Evolutionary conservation across 1,140 invertebrate genomes (phyloP), one percentile per base, ranked within the genome.

Genomic region (Drosophila aff.): DNA sequence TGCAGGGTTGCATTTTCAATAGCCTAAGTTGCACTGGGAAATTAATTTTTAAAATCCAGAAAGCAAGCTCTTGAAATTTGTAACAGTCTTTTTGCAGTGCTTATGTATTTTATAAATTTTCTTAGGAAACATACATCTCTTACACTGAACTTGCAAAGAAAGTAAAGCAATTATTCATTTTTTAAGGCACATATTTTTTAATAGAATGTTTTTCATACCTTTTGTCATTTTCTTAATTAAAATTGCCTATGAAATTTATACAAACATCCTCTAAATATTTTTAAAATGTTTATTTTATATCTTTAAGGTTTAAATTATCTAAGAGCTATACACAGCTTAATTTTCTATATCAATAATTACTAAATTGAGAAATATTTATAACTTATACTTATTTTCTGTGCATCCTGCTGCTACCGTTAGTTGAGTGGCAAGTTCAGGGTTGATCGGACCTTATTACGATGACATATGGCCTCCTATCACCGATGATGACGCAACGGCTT

Each of bases 391-490:
- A 26, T 26, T 69, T 33, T 11, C 23, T 13, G 40, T 67, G 67
- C 31, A 55, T 55, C 0, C 38, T 16, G 3, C 18, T 5, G 21
- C 10, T 41, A 40, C 21, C 38, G 43, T 44, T 33, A 69, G 74
- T 68, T 73, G 38, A 67, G 55, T 65, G 59, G 72, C 77, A 63
- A 53, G 62, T 31, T 41, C 78, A 58, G 81, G 84, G 72, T 87
- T 79, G 67, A 63, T 78, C 47, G 33, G 36, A 4, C 44, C 68
- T 79, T 49, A 72, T 85, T 91, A 82, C 87, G 81, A 78, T 92
- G 91, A 92, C 91, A 92, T 92, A 92, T 92, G 91, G 91, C 91
- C 83, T 81, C 55, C 72, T 68, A 68, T 72, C 21, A 36, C 26
- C 49, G 23, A 74, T 43, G 74, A 89, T 87, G 83, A 87, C 80